Conservation (phyloP, 2,113 vertebrate species). For the Anser brachyrhynchus region DNA sequence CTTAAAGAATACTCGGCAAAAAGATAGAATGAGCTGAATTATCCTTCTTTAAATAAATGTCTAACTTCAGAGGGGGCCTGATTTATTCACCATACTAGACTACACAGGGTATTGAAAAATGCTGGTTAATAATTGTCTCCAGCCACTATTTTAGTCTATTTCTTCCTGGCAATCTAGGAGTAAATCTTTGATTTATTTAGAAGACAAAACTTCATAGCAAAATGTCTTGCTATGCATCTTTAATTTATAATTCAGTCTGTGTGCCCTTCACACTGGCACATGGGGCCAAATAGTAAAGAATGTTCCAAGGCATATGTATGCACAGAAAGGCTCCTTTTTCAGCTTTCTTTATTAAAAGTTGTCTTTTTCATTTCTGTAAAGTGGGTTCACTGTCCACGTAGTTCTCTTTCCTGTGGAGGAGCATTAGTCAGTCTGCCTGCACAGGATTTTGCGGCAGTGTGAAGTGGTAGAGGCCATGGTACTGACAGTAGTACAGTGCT, state of each 20-base stretch:
- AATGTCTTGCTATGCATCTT: neutral
- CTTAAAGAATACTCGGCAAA: neutral
- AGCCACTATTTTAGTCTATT: neutral
- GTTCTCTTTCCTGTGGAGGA: neutral
- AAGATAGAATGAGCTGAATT: neutral
- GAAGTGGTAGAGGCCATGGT: neutral
- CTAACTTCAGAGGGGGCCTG: neutral
- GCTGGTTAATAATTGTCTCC: neutral
- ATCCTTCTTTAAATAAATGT: neutral
- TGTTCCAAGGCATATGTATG: neutral
- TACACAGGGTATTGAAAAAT: neutral
- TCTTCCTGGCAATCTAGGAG: neutral
- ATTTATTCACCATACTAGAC: neutral
- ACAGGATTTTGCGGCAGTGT: neutral
- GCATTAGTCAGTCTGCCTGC: rapidly evolving
- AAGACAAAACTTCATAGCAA: neutral
- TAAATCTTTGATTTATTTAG: neutral
- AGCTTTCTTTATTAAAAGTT: neutral
- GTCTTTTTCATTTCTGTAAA: neutral
- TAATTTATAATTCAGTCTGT: neutral
- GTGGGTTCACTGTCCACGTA: rapidly evolving
- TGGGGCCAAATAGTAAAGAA: neutral
- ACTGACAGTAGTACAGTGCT: neutral
- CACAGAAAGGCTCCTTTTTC: neutral
- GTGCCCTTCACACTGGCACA: neutral